These are phyloP conservation scores for Lepas anatifera DNA, from an alignment of 2,888 invertebrate species.

Conservation along the genomic window DNA sequence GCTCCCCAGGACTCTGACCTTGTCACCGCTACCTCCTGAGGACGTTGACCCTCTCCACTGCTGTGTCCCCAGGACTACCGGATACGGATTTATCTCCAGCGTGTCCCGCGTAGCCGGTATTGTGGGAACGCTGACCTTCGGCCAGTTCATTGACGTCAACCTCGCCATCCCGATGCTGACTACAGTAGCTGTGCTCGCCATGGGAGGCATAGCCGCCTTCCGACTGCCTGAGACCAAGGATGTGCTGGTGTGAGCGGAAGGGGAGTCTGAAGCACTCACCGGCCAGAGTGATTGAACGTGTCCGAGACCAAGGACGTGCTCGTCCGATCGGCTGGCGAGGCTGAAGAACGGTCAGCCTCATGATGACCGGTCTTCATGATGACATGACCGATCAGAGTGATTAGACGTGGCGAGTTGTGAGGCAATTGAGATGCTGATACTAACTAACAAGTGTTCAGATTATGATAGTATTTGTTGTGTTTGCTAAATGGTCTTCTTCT, in stretches of 20 bases:
- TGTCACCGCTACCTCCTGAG: not conserved
- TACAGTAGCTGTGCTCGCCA: slow-evolving; percentile 34
- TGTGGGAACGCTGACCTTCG: slow-evolving; percentile 36
- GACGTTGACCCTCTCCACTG: not conserved
- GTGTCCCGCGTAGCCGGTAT: slow-evolving; percentile 36
- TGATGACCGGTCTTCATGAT: too few species aligned
- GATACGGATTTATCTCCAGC: slow-evolving; percentile 37
- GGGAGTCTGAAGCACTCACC: too few species aligned
- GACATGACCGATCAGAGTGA: too few species aligned
- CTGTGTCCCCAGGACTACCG: slow-evolving; percentile 33
- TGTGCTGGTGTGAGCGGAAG: slow-evolving; percentile 34
- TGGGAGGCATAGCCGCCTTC: slow-evolving; percentile 35
- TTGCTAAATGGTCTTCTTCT: too few species aligned
- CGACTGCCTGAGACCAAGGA: slow-evolving; percentile 38
- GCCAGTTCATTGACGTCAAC: slow-evolving; percentile 34
- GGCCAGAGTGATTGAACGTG: too few species aligned
- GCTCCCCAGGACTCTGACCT: too few species aligned
- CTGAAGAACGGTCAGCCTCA: too few species aligned
- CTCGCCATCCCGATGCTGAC: slow-evolving; percentile 37
- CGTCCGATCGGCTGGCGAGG: not conserved
- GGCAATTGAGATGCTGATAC: too few species aligned
- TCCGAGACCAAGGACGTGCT: not conserved
- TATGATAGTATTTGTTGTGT: too few species aligned
- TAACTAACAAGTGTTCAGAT: too few species aligned
- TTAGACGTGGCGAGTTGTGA: too few species aligned